Evolutionary conservation across 2,888 invertebrate species (phyloP).

Genomic region (Deilephila elpenor): DNA sequence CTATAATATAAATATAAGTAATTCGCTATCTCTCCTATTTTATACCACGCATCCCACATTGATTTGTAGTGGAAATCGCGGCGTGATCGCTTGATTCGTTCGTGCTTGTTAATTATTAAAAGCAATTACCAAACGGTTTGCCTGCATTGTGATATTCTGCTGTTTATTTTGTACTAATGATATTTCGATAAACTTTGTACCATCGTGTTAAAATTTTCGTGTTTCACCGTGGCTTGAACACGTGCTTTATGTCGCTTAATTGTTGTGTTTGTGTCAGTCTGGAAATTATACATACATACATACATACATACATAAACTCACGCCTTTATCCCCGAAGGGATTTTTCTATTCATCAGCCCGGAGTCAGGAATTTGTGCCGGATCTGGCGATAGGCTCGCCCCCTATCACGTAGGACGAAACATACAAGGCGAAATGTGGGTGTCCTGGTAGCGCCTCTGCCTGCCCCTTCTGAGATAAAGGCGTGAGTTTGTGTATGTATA

Average conservation of each 20-base stretch:
- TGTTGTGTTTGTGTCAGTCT: neutral
- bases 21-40: constrained; percentile 43
- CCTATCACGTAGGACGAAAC: too few species aligned
- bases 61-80: constrained; percentile 69
- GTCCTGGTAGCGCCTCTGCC: too few species aligned
- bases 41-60: constrained; percentile 54
- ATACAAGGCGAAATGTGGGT: too few species aligned
- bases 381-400: too few species aligned
- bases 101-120: constrained; percentile 71
- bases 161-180: constrained; percentile 16
- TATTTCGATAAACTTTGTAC: neutral
- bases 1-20: neutral
- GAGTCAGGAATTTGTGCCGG: too few species aligned
- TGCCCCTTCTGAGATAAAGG: too few species aligned
- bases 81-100: constrained; percentile 71
- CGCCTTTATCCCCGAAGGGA: too few species aligned
- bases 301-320: too few species aligned
- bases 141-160: constrained; percentile 12
- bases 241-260: neutral
- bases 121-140: constrained; percentile 45
- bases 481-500: too few species aligned
- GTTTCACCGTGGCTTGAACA: too few species aligned
- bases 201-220: neutral
- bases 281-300: too few species aligned
- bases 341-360: too few species aligned